Evolutionary conservation across 2,113 vertebrate genomes (phyloP).

Genomic region (Ceyx melanurus): DNA sequence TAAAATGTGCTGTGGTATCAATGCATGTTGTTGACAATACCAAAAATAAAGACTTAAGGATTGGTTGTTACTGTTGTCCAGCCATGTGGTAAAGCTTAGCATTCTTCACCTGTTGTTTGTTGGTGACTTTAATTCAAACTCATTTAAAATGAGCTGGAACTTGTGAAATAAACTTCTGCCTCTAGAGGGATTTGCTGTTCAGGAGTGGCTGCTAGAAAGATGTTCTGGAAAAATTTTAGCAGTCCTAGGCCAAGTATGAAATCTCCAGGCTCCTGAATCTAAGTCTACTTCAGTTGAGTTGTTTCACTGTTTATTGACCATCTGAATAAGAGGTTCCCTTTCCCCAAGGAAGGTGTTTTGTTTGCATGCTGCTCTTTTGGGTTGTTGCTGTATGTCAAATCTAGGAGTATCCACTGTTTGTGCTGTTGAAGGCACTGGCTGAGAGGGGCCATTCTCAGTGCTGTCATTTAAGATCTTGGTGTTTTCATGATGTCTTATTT

Average conservation of each 20-base stretch:
- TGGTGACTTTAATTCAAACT: background rate
- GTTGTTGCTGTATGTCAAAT: background rate
- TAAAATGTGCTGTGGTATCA: background rate
- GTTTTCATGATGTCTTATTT: conserved; percentile 20
- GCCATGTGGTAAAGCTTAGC: background rate
- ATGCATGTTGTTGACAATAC: background rate
- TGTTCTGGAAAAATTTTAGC: background rate
- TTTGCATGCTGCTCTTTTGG: background rate
- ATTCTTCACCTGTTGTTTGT: background rate
- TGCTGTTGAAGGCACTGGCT: background rate
- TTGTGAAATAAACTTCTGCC: background rate
- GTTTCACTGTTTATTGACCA: background rate
- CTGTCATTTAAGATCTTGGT: background rate
- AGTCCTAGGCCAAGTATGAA: background rate
- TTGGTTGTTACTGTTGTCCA: background rate
- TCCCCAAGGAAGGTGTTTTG: background rate
- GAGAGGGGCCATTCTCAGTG: background rate
- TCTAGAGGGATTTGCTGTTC: background rate
- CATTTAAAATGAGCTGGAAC: background rate
- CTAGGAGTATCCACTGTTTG: background rate
- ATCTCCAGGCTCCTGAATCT: background rate
- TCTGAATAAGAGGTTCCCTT: background rate
- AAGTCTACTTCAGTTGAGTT: background rate
- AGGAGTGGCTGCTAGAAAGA: background rate
- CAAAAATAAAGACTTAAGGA: background rate